These are phyloP conservation scores for Entelurus aequoreus DNA, from an alignment of 2,113 vertebrate genomes.

Conservation along the genomic window DNA sequence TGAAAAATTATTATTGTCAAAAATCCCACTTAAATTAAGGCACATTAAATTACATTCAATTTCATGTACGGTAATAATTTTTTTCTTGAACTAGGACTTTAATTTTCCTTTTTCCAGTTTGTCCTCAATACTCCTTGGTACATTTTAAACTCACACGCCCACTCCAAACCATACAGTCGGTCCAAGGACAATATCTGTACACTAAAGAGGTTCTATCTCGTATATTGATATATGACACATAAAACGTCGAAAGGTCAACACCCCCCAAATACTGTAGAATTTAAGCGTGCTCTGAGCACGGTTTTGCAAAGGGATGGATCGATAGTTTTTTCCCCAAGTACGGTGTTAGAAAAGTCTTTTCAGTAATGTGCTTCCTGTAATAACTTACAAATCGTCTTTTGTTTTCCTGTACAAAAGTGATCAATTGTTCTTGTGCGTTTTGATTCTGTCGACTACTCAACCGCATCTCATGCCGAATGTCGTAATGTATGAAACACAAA, in stretches of 20 bases:
- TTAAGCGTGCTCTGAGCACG: slow-evolving; percentile 15
- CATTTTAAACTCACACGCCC: neutral
- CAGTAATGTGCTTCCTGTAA: slow-evolving; percentile 16
- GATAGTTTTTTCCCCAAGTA: neutral
- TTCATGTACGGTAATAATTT: too few relatives aligned
- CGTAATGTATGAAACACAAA: neutral
- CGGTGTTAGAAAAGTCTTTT: slow-evolving; percentile 8
- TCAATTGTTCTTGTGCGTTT: neutral
- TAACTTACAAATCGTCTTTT: slow-evolving; percentile 1
- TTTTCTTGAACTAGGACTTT: too few relatives aligned
- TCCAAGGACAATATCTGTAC: neutral
- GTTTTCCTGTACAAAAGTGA: neutral
- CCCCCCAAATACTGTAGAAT: neutral
- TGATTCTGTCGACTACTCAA: neutral
- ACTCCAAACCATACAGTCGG: neutral
- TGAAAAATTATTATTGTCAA: too few relatives aligned
- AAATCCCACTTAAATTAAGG: too few relatives aligned
- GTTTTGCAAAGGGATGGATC: neutral
- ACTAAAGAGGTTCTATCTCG: neutral
- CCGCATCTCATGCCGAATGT: too few relatives aligned
- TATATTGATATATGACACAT: neutral
- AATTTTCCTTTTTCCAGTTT: neutral
- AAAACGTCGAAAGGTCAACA: neutral
- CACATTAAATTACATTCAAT: too few relatives aligned
- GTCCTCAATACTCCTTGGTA: neutral